Percentiles rank a stretch among this genome's conserved stretches.
phyloP scores from a whole-genome alignment of 2,888 invertebrate species.

The Leptinotarsa peninsularis region DNA sequence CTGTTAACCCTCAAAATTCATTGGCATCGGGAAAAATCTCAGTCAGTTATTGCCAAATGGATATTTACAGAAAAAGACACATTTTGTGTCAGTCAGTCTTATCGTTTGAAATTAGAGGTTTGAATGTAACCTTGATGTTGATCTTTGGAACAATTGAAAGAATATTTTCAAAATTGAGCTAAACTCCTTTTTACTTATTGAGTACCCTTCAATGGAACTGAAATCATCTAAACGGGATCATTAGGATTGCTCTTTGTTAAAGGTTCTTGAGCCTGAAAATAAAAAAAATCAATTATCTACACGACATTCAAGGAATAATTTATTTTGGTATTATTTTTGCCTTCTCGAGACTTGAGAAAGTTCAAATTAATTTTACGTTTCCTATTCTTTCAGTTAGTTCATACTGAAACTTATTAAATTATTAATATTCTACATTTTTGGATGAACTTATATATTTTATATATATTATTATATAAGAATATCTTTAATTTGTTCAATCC shows the following conservation, averaged over 20 bases:
- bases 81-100: slow-evolving; percentile 34
- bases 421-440: no score
- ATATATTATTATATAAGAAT: no score
- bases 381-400: no score
- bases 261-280: slow-evolving; percentile 85
- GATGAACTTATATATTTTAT: no score
- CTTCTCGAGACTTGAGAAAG: no score
- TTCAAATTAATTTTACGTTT: no score
- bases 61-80: slow-evolving; percentile 3
- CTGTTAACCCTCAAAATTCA: no score
- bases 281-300: slow-evolving; percentile 10
- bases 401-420: no score
- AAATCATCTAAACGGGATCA: slow-evolving; percentile 76
- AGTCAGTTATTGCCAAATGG: slow-evolving; percentile 1
- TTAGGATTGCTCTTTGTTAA: slow-evolving; percentile 83
- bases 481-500: no score
- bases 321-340: no score
- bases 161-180: slow-evolving; percentile 16
- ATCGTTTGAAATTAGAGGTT: slow-evolving; percentile 38
- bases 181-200: slow-evolving; percentile 8
- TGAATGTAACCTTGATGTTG: slow-evolving; percentile 34
- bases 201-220: slow-evolving; percentile 1
- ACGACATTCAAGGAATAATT: no score
- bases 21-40: no score
- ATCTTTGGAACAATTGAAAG: slow-evolving; percentile 28